phyloP scores from a whole-genome alignment of 2,797 vertebrate species.

The Remorina albescens region DNA sequence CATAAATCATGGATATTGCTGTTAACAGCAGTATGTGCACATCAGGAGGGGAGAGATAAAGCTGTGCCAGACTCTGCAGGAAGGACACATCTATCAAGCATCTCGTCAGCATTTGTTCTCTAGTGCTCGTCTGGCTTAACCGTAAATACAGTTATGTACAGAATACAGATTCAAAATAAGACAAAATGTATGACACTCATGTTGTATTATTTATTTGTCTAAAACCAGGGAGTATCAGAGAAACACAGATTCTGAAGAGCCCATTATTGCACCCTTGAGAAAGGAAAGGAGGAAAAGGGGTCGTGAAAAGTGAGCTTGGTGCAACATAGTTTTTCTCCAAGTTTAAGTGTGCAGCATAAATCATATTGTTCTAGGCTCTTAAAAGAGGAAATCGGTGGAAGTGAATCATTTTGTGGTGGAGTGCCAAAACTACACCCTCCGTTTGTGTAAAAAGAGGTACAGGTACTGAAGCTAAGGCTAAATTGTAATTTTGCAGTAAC shows the following conservation, averaged over 20 bases:
- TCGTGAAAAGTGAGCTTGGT: constrained; percentile 15
- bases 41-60: background rate
- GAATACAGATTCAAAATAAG: background rate
- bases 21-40: background rate
- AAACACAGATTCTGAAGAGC: background rate
- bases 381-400: constrained; percentile 1
- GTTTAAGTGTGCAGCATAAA: background rate
- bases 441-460: background rate
- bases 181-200: constrained; percentile 3
- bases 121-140: background rate
- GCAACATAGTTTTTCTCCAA: constrained; percentile 1
- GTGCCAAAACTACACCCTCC: background rate
- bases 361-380: background rate
- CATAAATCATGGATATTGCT: background rate
- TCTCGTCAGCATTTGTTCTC: background rate
- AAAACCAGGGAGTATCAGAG: background rate
- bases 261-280: constrained; percentile 8
- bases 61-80: background rate
- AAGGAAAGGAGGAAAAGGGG: constrained; percentile 18
- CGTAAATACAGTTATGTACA: background rate
- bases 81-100: constrained; percentile 1
- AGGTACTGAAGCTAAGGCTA: background rate
- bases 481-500: background rate
- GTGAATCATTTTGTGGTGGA: background rate
- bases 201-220: background rate